Conservation (phyloP, 2,888 invertebrate species). For the Notodonta dromedarius region DNA sequence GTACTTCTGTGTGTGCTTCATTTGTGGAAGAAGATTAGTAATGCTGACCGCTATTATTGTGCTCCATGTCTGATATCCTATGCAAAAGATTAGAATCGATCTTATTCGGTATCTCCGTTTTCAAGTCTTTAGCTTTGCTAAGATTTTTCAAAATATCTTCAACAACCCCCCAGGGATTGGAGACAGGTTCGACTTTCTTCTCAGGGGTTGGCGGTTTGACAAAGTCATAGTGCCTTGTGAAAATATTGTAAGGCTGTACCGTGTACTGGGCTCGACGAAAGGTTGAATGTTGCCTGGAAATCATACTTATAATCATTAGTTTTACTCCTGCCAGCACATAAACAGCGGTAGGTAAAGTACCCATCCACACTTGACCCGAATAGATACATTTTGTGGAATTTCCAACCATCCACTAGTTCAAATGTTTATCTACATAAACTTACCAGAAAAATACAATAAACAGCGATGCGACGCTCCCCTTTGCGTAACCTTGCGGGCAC, state of each 20-base stretch:
- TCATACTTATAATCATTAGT: too few relatives aligned
- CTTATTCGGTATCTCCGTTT: constrained; percentile 19
- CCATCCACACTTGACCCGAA: too few relatives aligned
- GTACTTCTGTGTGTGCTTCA: background rate
- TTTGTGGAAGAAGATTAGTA: background rate
- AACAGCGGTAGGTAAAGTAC: too few relatives aligned
- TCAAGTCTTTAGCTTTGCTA: constrained; percentile 30
- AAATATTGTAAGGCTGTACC: constrained; percentile 3
- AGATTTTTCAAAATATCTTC: constrained; percentile 51
- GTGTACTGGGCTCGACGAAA: constrained; percentile 1
- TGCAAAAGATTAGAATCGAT: constrained; percentile 38
- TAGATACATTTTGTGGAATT: too few relatives aligned
- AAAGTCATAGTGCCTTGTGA: constrained; percentile 9
- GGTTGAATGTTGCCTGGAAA: constrained; percentile 9
- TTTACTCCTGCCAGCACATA: too few relatives aligned
- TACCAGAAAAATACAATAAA: background rate
- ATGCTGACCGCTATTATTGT: constrained; percentile 55
- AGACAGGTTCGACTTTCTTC: constrained; percentile 9
- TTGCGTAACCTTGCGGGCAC: too few relatives aligned
- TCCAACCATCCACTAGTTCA: too few relatives aligned
- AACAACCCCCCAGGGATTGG: constrained; percentile 43
- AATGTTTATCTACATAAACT: background rate
- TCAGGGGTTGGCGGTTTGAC: constrained; percentile 2
- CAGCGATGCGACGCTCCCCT: too few relatives aligned
- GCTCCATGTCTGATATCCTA: constrained; percentile 42